Conservation (phyloP, 2,113 vertebrate genomes). For the Pagrus major region DNA sequence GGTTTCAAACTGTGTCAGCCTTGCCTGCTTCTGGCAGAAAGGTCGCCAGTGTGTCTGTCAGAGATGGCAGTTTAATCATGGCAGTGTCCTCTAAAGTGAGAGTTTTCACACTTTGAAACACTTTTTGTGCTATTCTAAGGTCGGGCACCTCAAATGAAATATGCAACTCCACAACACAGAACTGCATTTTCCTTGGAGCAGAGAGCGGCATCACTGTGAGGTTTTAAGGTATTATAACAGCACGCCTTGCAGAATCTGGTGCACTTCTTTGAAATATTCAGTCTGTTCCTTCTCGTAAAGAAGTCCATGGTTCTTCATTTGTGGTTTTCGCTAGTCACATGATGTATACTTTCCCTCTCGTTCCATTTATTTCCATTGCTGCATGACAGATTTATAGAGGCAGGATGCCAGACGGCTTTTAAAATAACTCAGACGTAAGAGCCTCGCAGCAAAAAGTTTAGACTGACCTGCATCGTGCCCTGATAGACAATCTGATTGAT, state of each 20-base stretch:
- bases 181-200: neutral
- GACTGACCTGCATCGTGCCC: conserved; percentile 14
- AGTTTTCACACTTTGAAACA: conserved; percentile 12
- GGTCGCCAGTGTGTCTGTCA: conserved; percentile 15
- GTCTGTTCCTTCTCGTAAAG: conserved; percentile 18
- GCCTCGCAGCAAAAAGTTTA: conserved; percentile 32
- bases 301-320: conserved; percentile 42
- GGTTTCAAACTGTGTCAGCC: conserved; percentile 42
- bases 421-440: conserved; percentile 53
- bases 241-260: conserved; percentile 15
- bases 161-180: neutral
- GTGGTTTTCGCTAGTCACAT: conserved; percentile 35
- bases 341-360: conserved; percentile 44
- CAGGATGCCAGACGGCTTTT: conserved; percentile 53
- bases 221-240: neutral
- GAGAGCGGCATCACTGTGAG: neutral
- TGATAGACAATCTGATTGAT: conserved; percentile 62
- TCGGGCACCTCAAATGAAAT: neutral
- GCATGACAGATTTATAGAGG: conserved; percentile 51
- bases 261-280: conserved; percentile 3
- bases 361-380: conserved; percentile 36
- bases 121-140: neutral
- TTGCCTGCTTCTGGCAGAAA: conserved; percentile 8
- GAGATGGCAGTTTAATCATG: neutral
- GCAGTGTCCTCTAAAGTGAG: neutral